Conservation (phyloP, 2,888 invertebrate species). For the Onchidella celtica region DNA sequence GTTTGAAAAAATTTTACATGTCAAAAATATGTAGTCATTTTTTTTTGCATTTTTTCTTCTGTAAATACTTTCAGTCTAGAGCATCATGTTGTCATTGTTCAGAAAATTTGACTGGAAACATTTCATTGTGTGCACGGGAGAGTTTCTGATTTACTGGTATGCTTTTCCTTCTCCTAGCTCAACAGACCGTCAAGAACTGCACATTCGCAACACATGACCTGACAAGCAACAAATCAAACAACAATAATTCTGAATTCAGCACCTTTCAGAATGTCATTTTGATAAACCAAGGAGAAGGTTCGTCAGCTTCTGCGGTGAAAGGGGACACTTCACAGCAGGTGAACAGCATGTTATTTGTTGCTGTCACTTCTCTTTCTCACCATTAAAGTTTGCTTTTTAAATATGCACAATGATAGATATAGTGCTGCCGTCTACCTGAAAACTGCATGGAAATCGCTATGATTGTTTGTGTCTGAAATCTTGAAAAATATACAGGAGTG, state of each 20-base stretch:
- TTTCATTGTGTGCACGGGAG: too few relatives aligned
- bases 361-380: background rate
- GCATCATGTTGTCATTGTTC: too few relatives aligned
- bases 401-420: background rate
- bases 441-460: background rate
- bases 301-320: background rate
- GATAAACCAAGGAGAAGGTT: background rate
- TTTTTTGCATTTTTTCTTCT: too few relatives aligned
- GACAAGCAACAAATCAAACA: background rate
- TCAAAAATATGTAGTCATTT: too few relatives aligned
- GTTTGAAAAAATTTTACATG: too few relatives aligned
- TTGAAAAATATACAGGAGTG: too few relatives aligned
- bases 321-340: slow-evolving; percentile 7
- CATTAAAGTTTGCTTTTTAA: background rate
- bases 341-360: background rate
- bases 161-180: too few relatives aligned
- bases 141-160: too few relatives aligned
- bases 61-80: too few relatives aligned
- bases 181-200: background rate
- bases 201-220: slow-evolving; percentile 5
- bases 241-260: slow-evolving; percentile 6
- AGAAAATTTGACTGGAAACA: too few relatives aligned
- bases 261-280: slow-evolving; percentile 16
- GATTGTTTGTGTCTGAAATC: too few relatives aligned
- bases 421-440: background rate